A percentile compares a stretch with the other conserved stretches of the same genome.
Evolutionary conservation across 2,113 vertebrate genomes (phyloP).

Genomic region (Brachirus orientalis): DNA sequence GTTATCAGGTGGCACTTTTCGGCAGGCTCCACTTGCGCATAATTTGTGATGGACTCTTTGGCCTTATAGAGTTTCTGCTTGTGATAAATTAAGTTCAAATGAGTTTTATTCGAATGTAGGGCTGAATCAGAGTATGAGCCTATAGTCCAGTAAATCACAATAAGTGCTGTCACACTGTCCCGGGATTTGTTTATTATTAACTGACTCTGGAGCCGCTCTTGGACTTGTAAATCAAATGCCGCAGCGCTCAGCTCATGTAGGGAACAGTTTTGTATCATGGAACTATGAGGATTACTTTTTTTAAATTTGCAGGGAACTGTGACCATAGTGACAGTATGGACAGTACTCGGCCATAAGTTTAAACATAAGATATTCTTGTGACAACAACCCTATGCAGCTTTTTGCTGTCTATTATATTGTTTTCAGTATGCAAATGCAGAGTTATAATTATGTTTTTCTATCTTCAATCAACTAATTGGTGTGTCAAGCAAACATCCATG

Average conservation of each 20-base stretch:
- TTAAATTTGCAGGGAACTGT: background rate
- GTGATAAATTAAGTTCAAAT: conserved; percentile 23
- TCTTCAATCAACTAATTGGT: no score
- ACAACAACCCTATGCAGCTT: background rate
- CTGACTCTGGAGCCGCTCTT: conserved; percentile 29
- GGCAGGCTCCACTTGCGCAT: background rate
- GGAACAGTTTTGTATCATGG: background rate
- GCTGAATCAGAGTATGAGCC: conserved; percentile 8
- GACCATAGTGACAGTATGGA: background rate
- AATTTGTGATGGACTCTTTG: background rate
- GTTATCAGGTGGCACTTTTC: background rate
- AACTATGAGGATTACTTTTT: background rate
- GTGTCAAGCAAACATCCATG: no score
- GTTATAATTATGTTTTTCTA: background rate
- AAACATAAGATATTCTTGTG: no score
- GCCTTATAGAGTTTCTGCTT: background rate
- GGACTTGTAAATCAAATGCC: conserved; percentile 30
- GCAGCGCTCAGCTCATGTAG: conserved; percentile 11
- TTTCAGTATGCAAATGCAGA: background rate
- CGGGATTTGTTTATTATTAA: conserved; percentile 43
- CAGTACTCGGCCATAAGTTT: no score
- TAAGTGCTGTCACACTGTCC: conserved; percentile 16
- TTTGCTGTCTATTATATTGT: background rate
- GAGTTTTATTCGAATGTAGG: conserved; percentile 13
- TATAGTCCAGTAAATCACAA: conserved; percentile 36